Evolutionary conservation across 1,140 invertebrate species (phyloP).

Genomic region (Homarus americanus): DNA sequence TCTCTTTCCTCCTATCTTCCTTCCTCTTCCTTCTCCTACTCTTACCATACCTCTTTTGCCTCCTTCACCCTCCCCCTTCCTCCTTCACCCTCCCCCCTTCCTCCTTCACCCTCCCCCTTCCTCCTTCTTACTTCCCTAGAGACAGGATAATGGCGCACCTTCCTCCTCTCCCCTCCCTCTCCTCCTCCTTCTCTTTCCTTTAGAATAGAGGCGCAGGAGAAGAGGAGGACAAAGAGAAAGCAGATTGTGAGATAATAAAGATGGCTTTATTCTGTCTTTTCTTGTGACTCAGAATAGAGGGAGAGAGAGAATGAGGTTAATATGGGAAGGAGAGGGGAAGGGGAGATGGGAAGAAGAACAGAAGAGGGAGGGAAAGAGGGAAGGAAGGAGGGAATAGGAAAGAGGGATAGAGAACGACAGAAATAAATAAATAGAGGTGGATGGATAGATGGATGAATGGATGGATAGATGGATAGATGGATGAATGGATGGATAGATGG

Average conservation of each 20-base stretch:
- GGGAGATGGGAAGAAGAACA: background rate
- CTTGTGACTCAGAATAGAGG: background rate
- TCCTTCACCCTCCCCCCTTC: too few species aligned
- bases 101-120: too few species aligned
- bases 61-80: too few species aligned
- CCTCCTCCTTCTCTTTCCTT: background rate
- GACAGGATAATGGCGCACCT: too few species aligned
- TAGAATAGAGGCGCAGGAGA: background rate
- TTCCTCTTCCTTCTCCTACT: too few species aligned
- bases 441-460: too few species aligned
- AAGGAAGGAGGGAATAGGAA: background rate
- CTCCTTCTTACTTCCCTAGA: too few species aligned
- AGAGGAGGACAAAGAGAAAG: background rate
- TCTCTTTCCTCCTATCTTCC: too few species aligned
- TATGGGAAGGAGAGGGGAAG: background rate
- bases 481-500: too few species aligned
- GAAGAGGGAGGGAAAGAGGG: background rate
- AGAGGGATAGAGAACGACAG: background rate
- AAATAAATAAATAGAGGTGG: background rate
- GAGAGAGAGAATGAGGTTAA: background rate
- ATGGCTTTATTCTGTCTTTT: slow-evolving; percentile 2
- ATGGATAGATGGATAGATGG: too few species aligned
- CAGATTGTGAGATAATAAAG: slow-evolving; percentile 13
- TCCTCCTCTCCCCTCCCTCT: background rate
- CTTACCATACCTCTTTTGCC: too few species aligned